phyloP scores from a whole-genome alignment of 2,113 vertebrate genomes.

The Odontophorus gujanensis region DNA sequence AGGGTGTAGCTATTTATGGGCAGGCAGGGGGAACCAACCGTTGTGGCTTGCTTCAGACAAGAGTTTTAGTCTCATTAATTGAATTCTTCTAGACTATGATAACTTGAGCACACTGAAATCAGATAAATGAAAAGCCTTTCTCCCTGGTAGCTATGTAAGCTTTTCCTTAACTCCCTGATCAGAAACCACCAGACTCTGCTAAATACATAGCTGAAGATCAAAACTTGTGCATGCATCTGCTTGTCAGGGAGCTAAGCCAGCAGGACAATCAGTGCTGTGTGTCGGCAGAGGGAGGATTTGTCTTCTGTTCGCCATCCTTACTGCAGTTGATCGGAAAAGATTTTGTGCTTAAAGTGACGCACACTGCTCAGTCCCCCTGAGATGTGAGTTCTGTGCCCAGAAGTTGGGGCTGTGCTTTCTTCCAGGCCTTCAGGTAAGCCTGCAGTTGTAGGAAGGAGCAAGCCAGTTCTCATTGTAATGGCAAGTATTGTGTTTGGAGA shows the following conservation, averaged over 20 bases:
- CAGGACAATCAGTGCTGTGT: neutral
- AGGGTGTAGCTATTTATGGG: slow-evolving; percentile 50
- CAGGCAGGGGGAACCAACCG: neutral
- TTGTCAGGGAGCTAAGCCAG: neutral
- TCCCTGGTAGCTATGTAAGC: slow-evolving; percentile 50
- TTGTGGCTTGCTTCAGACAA: slow-evolving; percentile 61
- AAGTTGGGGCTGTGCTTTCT: neutral
- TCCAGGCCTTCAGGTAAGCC: neutral
- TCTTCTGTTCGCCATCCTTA: neutral
- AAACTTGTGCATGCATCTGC: slow-evolving; percentile 19
- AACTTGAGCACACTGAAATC: slow-evolving; percentile 60
- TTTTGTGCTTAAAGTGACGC: neutral
- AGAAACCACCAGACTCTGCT: slow-evolving; percentile 37
- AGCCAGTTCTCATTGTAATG: neutral
- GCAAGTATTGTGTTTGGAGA: fast-evolving
- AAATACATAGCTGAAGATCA: slow-evolving; percentile 42
- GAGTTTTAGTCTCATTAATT: slow-evolving; percentile 66
- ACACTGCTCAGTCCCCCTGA: neutral
- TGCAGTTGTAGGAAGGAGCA: neutral
- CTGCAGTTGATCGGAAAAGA: neutral
- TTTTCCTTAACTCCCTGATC: slow-evolving; percentile 58
- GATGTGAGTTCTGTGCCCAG: fast-evolving
- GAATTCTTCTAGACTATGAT: slow-evolving; percentile 66
- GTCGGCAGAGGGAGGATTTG: neutral
- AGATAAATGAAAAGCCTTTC: slow-evolving; percentile 63